Conservation (phyloP, 2,888 invertebrate genomes). For the Acholoe squamosa region DNA sequence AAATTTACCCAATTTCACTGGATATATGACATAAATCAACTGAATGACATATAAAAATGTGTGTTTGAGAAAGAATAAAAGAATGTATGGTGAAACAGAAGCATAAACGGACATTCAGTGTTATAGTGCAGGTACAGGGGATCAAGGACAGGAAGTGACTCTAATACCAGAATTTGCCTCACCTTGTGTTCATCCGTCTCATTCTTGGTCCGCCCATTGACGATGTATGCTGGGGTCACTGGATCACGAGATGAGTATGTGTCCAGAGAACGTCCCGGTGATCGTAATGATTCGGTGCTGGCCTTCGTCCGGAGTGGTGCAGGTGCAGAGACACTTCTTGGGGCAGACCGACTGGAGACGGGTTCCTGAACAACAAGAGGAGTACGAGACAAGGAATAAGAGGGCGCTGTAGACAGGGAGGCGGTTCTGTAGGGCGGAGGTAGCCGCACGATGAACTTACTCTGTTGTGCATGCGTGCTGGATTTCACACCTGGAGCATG, state of each 20-base stretch:
- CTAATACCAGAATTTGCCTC: constrained; percentile 64
- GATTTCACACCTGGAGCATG: constrained; percentile 16
- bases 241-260: constrained; percentile 15
- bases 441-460: constrained; percentile 15
- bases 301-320: constrained; percentile 27
- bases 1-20: too few species aligned
- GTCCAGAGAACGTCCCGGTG: constrained; percentile 27
- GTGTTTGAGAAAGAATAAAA: too few species aligned
- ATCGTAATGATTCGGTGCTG: not conserved
- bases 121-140: not conserved
- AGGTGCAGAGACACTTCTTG: constrained; percentile 34
- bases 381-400: constrained; percentile 32
- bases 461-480: not conserved
- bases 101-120: too few species aligned
- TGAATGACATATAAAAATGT: too few species aligned
- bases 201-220: constrained; percentile 71
- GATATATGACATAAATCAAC: too few species aligned
- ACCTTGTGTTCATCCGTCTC: constrained; percentile 83
- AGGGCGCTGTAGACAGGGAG: constrained; percentile 48
- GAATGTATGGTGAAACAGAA: too few species aligned
- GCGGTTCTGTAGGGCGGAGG: not conserved
- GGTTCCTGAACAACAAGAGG: constrained; percentile 59
- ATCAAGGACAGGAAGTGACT: not conserved
- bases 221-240: constrained; percentile 45
- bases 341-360: not conserved